A percentile compares a stretch with the other conserved stretches of the same genome.
Evolutionary conservation across 2,797 vertebrate genomes (phyloP).

Genomic region (Sylvia borin): DNA sequence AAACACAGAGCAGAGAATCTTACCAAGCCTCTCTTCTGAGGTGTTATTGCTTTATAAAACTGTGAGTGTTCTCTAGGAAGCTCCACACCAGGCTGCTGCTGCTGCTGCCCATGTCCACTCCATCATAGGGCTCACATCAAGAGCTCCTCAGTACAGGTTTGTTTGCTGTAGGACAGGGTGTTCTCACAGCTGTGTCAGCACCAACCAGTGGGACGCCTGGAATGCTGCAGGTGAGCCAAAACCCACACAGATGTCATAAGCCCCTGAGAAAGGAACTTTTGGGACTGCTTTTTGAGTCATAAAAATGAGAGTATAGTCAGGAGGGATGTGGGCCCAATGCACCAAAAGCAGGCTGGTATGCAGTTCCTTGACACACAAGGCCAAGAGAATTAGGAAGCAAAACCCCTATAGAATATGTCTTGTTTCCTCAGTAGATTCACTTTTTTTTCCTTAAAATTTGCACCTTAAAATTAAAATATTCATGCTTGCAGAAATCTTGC

Average conservation of each 20-base stretch:
- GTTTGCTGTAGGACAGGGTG: not conserved
- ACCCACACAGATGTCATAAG: not conserved
- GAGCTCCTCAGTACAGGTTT: not conserved
- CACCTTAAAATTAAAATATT: not conserved
- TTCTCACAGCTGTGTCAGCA: not conserved
- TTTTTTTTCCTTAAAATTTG: not conserved
- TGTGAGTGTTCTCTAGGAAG: not conserved
- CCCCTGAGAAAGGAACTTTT: not conserved
- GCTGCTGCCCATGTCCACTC: not conserved
- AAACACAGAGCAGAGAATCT: not conserved
- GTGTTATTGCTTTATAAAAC: not conserved
- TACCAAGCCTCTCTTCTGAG: not conserved
- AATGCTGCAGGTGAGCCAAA: not conserved
- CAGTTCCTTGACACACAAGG: not conserved
- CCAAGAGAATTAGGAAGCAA: not conserved
- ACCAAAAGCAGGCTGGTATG: not conserved
- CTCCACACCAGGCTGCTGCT: not conserved
- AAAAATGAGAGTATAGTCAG: not conserved
- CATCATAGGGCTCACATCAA: not conserved
- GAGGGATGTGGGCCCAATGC: not conserved
- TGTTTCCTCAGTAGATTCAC: not conserved
- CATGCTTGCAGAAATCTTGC: not conserved
- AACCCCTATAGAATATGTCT: not conserved
- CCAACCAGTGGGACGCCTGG: accelerated
- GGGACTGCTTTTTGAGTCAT: not conserved